These are phyloP conservation scores for Protophormia terraenovae DNA, from an alignment of 2,888 invertebrate genomes.

Conservation along the genomic window DNA sequence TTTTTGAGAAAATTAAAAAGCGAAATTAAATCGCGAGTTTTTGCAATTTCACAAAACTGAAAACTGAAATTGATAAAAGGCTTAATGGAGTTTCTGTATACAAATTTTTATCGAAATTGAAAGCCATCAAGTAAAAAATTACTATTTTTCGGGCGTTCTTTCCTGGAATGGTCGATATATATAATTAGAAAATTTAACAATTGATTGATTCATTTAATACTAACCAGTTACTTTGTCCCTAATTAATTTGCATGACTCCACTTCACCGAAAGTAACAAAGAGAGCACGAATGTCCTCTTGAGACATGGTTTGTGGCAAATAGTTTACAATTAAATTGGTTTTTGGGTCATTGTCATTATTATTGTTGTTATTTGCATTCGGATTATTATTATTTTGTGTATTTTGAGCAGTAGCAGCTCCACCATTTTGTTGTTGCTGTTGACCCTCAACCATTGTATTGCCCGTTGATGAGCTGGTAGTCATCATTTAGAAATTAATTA, in stretches of 20 bases:
- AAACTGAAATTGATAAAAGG: too few relatives aligned
- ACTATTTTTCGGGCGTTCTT: too few relatives aligned
- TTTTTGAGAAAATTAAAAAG: too few relatives aligned
- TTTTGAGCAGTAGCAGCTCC: conserved; percentile 64
- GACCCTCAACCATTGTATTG: conserved; percentile 84
- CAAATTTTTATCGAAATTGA: too few relatives aligned
- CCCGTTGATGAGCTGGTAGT: conserved; percentile 62
- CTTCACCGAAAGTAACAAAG: conserved; percentile 97
- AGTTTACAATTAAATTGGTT: conserved; percentile 97
- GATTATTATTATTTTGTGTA: conserved; percentile 81
- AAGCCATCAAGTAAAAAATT: too few relatives aligned
- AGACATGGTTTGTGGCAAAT: conserved; percentile 95
- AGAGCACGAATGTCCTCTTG: conserved; percentile 97
- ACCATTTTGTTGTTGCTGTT: conserved; percentile 84
- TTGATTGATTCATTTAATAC: conserved; percentile 65
- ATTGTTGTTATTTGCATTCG: conserved; percentile 71
- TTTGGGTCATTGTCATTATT: conserved; percentile 88
- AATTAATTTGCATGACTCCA: conserved; percentile 98
- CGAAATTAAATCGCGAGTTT: too few relatives aligned
- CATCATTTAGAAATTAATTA: conserved; percentile 69
- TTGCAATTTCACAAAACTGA: too few relatives aligned
- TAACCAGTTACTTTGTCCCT: conserved; percentile 96
- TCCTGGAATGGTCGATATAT: too few relatives aligned
- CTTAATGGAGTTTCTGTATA: too few relatives aligned
- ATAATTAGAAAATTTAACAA: too few relatives aligned